Evolutionary conservation across 2,797 vertebrate species (phyloP), one percentile per base, ranked within the genome.

Genomic region (Chaetodon trifasciatus): DNA sequence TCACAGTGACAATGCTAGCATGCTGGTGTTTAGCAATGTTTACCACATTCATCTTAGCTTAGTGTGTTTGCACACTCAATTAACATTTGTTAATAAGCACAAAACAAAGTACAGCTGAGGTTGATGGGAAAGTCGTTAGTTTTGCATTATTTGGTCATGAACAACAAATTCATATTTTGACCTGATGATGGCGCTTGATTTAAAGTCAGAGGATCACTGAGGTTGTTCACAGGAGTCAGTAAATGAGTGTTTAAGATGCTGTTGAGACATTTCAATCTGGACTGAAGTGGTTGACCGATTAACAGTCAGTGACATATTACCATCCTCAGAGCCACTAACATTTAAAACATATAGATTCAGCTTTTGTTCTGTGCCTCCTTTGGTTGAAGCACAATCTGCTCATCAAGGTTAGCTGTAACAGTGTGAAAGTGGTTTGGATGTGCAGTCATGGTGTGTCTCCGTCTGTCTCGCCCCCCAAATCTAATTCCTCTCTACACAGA

Each of bases 401-500:
- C 46, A 40, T 37, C 3, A 4, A 42, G 17, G 24, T 24, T 8
- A 0, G 16, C 19, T 70, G 16, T n/a, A 6, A 8, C 11, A 21
- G 23, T 70, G 12, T 74, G 58, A 66, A 62, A 19, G 44, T 35
- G 53, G 44, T 61, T 5, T 40, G 40, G 42, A 49, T 2, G 8
- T 53, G 7, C 1, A 42, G 71, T 11, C 21, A 28, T 19, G 53
- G n/a, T n/a, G 32, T 70, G 57, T 74, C 57, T 79, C 58, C 68
- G 28, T 71, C 68, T 78, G 79, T 28, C 63, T 50, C 76, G 75
- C 40, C 28, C 58, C 64, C 50, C 60, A 86, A 91, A 90, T 81
- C 32, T 47, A 81, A 82, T 90, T 66, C 24, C 40, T 46, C 66
- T 73, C 39, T 40, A 32, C 65, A 62, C 65, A 64, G 53, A 70